Evolutionary conservation across 2,797 vertebrate genomes (phyloP).

Genomic region (Catostomus latipinnis): DNA sequence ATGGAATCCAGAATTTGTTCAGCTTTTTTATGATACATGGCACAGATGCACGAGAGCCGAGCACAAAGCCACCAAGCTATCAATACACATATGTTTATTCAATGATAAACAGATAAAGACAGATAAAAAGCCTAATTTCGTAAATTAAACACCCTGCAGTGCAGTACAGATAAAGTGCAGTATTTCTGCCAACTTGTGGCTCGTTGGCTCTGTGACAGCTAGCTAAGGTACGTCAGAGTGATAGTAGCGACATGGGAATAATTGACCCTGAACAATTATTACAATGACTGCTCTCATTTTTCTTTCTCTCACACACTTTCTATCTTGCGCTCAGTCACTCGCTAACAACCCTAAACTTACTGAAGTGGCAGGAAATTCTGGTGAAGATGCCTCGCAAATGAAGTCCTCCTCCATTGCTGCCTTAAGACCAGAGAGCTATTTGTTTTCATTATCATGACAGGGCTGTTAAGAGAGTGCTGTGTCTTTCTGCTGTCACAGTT

Average conservation of each 20-base stretch:
- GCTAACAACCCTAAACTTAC: constrained; percentile 11
- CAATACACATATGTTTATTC: no score
- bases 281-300: constrained; percentile 69
- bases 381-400: constrained; percentile 74
- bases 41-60: no score
- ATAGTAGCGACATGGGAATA: constrained; percentile 78
- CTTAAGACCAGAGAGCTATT: constrained; percentile 75
- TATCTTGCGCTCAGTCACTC: constrained; percentile 28
- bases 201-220: constrained; percentile 15
- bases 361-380: constrained; percentile 28
- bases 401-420: constrained; percentile 75
- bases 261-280: constrained; percentile 84
- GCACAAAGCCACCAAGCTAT: no score
- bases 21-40: no score
- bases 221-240: constrained; percentile 71
- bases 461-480: constrained; percentile 73
- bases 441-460: constrained; percentile 86
- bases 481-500: constrained; percentile 3
- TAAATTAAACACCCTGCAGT: no score
- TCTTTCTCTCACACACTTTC: constrained; percentile 16
- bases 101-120: no score
- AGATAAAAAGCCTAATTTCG: no score
- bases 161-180: no score
- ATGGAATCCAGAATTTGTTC: no score
- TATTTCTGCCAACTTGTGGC: no score